phyloP scores from a whole-genome alignment of 2,888 invertebrate genomes.

The Melikaiella ostensackeni region DNA sequence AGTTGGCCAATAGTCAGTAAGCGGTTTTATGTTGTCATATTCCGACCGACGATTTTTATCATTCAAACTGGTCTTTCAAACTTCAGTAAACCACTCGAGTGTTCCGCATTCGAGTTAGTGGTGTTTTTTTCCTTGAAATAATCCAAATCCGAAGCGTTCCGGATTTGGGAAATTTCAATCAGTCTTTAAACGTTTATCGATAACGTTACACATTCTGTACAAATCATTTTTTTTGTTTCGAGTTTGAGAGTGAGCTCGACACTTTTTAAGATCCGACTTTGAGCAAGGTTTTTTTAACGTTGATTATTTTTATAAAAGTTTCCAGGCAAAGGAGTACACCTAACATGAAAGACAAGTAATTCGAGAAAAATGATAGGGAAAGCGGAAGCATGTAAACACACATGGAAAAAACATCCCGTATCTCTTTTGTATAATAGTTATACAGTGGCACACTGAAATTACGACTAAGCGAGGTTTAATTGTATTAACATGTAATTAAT shows the following conservation, averaged over 20 bases:
- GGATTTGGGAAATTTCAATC: conserved; percentile 16
- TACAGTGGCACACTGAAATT: conserved; percentile 68
- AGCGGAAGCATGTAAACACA: conserved; percentile 21
- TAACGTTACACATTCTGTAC: conserved; percentile 13
- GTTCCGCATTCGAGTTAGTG: neutral
- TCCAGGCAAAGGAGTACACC: neutral
- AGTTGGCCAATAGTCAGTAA: conserved; percentile 61
- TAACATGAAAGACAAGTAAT: conserved; percentile 3
- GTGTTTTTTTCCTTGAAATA: conserved; percentile 6
- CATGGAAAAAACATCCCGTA: conserved; percentile 62
- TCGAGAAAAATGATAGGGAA: conserved; percentile 21
- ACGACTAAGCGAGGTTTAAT: conserved; percentile 67
- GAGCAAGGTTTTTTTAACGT: conserved; percentile 1
- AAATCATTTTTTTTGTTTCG: conserved; percentile 29
- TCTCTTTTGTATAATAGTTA: conserved; percentile 74
- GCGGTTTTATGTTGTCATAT: conserved; percentile 59
- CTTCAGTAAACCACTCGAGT: neutral
- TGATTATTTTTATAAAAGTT: conserved; percentile 13
- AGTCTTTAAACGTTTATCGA: neutral
- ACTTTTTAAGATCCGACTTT: conserved; percentile 1
- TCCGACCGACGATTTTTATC: conserved; percentile 55
- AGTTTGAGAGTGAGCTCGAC: neutral
- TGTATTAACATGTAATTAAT: conserved; percentile 75
- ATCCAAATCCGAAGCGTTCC: neutral
- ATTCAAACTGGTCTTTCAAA: conserved; percentile 52